A percentile compares a stretch with the other conserved stretches of the same genome.
phyloP scores from a whole-genome alignment of 2,888 invertebrate species.

The Odontothrips loti region DNA sequence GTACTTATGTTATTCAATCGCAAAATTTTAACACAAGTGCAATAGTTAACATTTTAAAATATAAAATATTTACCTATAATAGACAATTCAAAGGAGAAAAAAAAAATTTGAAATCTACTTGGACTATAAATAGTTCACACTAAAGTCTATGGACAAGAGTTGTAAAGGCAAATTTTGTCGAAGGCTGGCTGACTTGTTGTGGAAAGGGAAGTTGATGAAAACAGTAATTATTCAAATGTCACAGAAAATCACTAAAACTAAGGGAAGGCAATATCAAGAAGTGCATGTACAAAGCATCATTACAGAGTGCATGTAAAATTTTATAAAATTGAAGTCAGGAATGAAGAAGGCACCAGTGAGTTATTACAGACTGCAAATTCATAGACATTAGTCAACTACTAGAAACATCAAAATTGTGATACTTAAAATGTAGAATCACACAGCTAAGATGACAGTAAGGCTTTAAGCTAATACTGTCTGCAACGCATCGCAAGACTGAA shows the following conservation, averaged over 20 bases:
- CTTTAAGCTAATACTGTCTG: constrained; percentile 13
- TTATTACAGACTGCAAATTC: neutral
- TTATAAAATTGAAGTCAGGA: neutral
- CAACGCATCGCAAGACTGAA: neutral
- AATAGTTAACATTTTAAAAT: constrained; percentile 7
- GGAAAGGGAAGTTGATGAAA: no score
- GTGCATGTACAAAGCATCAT: no score
- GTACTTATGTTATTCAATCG: neutral
- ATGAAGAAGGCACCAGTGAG: neutral
- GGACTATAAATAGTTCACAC: constrained; percentile 16
- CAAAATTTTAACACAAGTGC: neutral
- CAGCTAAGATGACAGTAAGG: neutral
- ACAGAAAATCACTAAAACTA: no score
- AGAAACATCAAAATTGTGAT: constrained; percentile 12
- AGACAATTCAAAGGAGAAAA: neutral
- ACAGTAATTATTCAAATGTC: no score
- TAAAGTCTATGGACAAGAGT: constrained; percentile 23
- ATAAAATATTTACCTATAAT: neutral
- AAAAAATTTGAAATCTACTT: constrained; percentile 12
- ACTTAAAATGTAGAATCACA: constrained; percentile 14
- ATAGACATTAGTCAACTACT: constrained; percentile 22
- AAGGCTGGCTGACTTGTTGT: neutral
- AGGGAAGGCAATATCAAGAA: no score
- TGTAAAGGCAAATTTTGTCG: neutral
- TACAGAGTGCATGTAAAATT: no score